Percentiles rank a stretch among this genome's conserved stretches.
phyloP scores from a whole-genome alignment of 1,140 invertebrate species.

The Drosophila prosaltans region DNA sequence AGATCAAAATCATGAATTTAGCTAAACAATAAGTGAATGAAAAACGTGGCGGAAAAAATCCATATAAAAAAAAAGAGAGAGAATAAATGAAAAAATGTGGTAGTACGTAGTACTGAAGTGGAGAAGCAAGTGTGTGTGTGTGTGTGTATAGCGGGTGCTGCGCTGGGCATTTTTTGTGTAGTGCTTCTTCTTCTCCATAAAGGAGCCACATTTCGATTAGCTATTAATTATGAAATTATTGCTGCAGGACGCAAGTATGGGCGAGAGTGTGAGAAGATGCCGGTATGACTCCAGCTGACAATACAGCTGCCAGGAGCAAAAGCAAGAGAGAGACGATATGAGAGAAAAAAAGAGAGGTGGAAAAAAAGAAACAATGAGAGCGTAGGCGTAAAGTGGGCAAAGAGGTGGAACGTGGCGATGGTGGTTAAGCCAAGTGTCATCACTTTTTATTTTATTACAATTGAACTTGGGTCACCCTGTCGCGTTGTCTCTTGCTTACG shows the following conservation, averaged over 20 bases:
- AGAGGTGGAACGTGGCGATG: slow-evolving; percentile 8
- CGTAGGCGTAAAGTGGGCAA: background rate
- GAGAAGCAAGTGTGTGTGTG: slow-evolving; percentile 37
- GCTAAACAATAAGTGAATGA: slow-evolving; percentile 53
- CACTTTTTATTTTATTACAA: slow-evolving; percentile 3
- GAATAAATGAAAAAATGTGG: slow-evolving; percentile 66
- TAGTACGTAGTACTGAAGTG: slow-evolving; percentile 58
- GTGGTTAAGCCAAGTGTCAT: background rate
- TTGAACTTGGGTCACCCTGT: slow-evolving; percentile 2
- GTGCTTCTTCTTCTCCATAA: slow-evolving; percentile 5
- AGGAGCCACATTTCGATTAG: slow-evolving; percentile 23
- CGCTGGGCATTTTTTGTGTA: slow-evolving; percentile 64
- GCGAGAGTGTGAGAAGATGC: background rate
- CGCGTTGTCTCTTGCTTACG: background rate
- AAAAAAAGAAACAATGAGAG: background rate
- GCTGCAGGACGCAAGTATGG: background rate
- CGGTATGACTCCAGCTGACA: background rate
- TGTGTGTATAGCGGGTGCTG: slow-evolving; percentile 64
- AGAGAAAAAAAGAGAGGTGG: background rate
- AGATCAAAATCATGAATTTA: slow-evolving; percentile 44
- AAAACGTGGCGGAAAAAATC: slow-evolving; percentile 79
- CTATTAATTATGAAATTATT: background rate
- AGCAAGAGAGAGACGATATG: background rate
- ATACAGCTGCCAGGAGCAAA: slow-evolving; percentile 5
- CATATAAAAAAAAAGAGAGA: slow-evolving; percentile 50